Base-by-base conservation (phyloP, 1,140 invertebrate genomes). In the Eumaeus atala region DNA sequence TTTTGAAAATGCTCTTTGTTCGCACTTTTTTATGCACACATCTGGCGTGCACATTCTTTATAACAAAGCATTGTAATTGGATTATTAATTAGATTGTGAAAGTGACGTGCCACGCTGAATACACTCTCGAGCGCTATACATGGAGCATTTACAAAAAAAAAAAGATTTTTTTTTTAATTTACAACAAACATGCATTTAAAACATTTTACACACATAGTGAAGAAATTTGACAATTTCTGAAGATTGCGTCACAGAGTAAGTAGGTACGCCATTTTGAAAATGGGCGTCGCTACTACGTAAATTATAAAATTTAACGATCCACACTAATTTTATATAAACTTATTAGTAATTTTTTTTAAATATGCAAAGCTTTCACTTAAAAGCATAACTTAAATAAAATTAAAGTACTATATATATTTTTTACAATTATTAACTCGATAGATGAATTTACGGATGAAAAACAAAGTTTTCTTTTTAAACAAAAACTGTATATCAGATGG, bases 241-340 rank as follows among this genome's bases (percentile, higher is more conserved):
- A 21, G 16, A 54, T 59, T 59, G 50, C 57, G 57, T 59, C 57
- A 52, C 21, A 38, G n/a, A 52, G 35, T 58, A n/a, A 52, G 35
- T 55, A 59, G 60, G 51, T 57, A 47, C 64, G 72, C 72, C 72
- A 74, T 74, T 63, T 74, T 74, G 72, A 60, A 74, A 74, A 64
- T 59, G 63, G 57, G 72, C 72, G 67, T 69, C 66, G 48, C 59
- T 44, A 6, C 14, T 14, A 44, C 8, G 12, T 44, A 18, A 44
- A 44, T 44, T 44, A 44, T 44, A 44, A 44, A 44, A 17, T 44
- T 44, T 44, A 44, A 44, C 40, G 40, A 44, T 44, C 40, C 14
- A 44, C 17, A 44, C 16, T 44, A 17, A 44, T 14, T 44, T 44
- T 44, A 14, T 8, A 9, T 16, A 17, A 44, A 16, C 16, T 17